Conservation (phyloP, 2,113 vertebrate genomes). For the Canis aureus region DNA sequence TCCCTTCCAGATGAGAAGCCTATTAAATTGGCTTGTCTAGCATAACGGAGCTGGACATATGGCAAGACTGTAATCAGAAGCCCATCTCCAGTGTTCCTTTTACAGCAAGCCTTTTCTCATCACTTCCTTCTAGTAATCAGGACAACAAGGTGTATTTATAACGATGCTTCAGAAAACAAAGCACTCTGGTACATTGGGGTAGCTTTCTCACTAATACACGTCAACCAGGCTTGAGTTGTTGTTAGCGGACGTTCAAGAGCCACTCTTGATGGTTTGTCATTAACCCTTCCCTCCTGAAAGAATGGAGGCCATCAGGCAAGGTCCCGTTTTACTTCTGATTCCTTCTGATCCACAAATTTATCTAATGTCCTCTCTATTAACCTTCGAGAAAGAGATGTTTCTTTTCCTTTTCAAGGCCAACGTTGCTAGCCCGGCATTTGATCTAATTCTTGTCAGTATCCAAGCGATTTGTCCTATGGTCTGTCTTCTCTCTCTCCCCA, state of each 20-base stretch:
- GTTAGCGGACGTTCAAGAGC: background rate
- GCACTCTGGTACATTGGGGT: background rate
- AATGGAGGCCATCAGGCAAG: background rate
- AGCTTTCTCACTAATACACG: background rate
- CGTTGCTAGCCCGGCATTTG: background rate
- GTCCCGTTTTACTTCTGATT: background rate
- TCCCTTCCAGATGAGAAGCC: background rate
- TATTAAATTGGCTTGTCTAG: background rate
- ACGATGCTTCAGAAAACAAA: background rate
- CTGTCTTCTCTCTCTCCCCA: background rate
- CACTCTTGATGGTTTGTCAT: background rate
- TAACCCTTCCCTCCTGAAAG: background rate
- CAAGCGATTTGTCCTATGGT: background rate
- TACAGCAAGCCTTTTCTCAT: background rate
- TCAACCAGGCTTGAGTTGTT: background rate
- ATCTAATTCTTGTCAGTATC: background rate
- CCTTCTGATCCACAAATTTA: background rate
- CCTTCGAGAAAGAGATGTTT: background rate
- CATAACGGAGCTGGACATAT: background rate
- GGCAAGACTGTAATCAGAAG: background rate
- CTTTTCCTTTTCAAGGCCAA: background rate
- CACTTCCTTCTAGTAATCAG: conserved; percentile 1
- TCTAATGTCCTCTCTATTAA: background rate
- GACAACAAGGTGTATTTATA: background rate
- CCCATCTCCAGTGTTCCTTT: background rate